phyloP scores from a whole-genome alignment of 2,888 invertebrate species.

The Patella pellucida region DNA sequence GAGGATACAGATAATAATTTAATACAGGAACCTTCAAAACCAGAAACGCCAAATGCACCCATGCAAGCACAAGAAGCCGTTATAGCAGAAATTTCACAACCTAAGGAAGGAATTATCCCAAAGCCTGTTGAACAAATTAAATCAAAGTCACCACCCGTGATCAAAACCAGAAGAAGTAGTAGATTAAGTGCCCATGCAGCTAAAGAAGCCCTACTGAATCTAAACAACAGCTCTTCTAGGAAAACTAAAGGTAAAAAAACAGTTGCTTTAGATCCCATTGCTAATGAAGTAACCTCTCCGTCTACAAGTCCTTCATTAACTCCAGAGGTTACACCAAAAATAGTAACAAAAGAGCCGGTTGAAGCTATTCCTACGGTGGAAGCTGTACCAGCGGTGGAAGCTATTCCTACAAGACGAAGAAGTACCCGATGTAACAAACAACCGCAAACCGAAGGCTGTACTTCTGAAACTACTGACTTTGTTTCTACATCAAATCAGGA shows the following conservation, averaged over 20 bases:
- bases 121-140: too few relatives aligned
- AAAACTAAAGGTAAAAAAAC: not conserved
- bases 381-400: too few relatives aligned
- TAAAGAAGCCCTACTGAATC: not conserved
- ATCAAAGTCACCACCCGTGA: not conserved
- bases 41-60: too few relatives aligned
- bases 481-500: too few relatives aligned
- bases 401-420: not conserved
- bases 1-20: too few relatives aligned
- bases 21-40: too few relatives aligned
- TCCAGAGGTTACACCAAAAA: not conserved
- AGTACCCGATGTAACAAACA: not conserved
- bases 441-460: too few relatives aligned
- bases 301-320: not conserved
- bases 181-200: not conserved
- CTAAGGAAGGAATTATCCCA: too few relatives aligned
- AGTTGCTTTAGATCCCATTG: not conserved
- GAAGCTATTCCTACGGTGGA: not conserved
- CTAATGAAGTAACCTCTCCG: not conserved
- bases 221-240: not conserved
- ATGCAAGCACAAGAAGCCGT: too few relatives aligned
- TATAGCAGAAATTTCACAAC: too few relatives aligned
- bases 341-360: not conserved
- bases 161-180: constrained; percentile 1
- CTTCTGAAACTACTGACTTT: too few relatives aligned